Base-by-base conservation (phyloP, 2,888 invertebrate species). In the Meganola albula region DNA sequence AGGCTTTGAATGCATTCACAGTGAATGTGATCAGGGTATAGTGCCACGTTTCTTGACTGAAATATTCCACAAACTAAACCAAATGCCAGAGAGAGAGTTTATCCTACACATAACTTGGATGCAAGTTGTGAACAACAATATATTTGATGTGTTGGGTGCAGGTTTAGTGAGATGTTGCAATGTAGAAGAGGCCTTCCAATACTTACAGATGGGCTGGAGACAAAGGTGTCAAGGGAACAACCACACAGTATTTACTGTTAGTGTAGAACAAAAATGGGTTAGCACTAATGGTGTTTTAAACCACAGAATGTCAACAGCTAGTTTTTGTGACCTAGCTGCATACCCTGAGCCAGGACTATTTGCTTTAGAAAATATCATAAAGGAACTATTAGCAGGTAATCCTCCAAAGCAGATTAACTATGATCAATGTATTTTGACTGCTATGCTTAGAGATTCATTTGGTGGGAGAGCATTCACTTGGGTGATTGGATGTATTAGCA, bases 401-500 rank as follows among this genome's bases (percentile, higher is more conserved):
- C 84, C 84, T 49, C 78, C 84, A 2, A 84, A 83, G 49, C 80
- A 82, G 65, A 83, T 86, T 24, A 84, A 86, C 50, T 90, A 90
- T 66, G 89, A 90, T 46, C 90, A 91, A 55, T 91, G 91, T 16
- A 90, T 91, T 22, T 72, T 92, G 16, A 91, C 92, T 10, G 91
- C 91, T 2, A 85, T 92, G 68, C 67, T 92, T 1, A 88, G 92
- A 70, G 92, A 93, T 62, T 92, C 92, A 1, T 92, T 93, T 74
- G 93, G 93, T 7, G 93, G 92, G 0, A 87, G 92, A 55, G 92
- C 93, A 2, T 91, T 92, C 57, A 92, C 92, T 2, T 77, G 93
- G 73, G 82, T 93, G 1, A 89, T 93, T 35, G 88, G 92, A 31
- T 92, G 92, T 51, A 86, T 92, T n/a, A 92, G 92, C 22, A 91